Percentiles rank a stretch among this genome's conserved stretches.
These are phyloP conservation scores for Xiphophorus maculatus DNA, from an alignment of 2,113 vertebrate species.

Conservation along the genomic window DNA sequence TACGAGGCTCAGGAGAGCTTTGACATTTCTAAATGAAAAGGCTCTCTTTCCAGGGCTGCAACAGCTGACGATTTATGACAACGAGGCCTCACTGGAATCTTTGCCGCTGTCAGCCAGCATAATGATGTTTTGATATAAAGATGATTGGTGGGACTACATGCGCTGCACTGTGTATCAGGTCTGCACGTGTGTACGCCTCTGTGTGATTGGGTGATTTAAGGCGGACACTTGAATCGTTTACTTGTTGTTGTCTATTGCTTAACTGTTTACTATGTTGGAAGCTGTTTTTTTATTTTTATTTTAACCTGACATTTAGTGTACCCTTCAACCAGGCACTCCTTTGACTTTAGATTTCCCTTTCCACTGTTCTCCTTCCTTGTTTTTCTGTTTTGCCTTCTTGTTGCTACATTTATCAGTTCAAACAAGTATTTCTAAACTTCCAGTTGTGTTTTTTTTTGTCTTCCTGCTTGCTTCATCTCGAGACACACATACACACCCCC, in stretches of 20 bases:
- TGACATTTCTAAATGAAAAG: constrained; percentile 94
- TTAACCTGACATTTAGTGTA: constrained; percentile 62
- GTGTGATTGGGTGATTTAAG: constrained; percentile 69
- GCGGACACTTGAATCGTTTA: constrained; percentile 65
- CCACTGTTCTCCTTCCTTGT: neutral
- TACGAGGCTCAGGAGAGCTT: constrained; percentile 86
- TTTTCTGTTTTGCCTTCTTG: constrained; percentile 7
- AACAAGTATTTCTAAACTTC: constrained; percentile 16
- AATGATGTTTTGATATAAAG: constrained; percentile 95
- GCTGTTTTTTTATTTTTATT: constrained; percentile 44
- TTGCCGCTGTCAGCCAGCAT: constrained; percentile 90
- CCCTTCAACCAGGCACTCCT: constrained; percentile 50
- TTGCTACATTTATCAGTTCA: constrained; percentile 1
- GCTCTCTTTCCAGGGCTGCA: constrained; percentile 83
- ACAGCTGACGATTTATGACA: constrained; percentile 91
- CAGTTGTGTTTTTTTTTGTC: constrained; percentile 27
- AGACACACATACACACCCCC: constrained; percentile 26
- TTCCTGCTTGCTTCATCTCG: constrained; percentile 14
- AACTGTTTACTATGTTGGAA: constrained; percentile 59
- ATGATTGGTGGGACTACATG: constrained; percentile 90
- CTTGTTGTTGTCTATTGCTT: constrained; percentile 71
- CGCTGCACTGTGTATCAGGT: constrained; percentile 53
- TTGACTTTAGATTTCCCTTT: constrained; percentile 8
- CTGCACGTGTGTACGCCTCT: constrained; percentile 22
- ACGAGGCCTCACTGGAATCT: constrained; percentile 84